These are phyloP conservation scores for Atopsyche davidsoni DNA, from an alignment of 1,140 invertebrate species.

Conservation along the genomic window DNA sequence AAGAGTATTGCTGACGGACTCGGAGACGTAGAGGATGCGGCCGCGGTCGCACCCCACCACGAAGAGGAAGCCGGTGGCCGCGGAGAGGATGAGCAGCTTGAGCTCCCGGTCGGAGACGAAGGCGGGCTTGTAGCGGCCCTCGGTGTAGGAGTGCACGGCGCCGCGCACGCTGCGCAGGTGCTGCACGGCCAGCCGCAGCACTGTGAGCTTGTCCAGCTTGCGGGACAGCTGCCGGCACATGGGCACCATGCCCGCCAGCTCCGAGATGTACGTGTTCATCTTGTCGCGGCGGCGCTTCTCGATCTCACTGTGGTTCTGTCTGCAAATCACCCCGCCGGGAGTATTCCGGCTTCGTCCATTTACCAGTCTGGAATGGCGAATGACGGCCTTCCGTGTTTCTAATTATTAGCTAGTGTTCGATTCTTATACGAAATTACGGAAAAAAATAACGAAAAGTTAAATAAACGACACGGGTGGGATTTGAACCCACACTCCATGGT, in stretches of 20 bases:
- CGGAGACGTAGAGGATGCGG: conserved; percentile 83
- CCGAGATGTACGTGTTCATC: conserved; percentile 93
- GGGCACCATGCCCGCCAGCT: conserved; percentile 84
- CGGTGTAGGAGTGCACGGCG: conserved; percentile 71
- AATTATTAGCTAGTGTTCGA: background rate
- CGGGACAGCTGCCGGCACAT: conserved; percentile 90
- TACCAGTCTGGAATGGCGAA: background rate
- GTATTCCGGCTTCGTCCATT: background rate
- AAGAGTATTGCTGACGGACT: conserved; percentile 79
- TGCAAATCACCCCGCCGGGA: conserved; percentile 42
- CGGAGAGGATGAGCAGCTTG: conserved; percentile 73
- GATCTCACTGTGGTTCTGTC: conserved; percentile 93
- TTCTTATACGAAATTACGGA: too few species aligned
- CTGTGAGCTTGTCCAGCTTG: conserved; percentile 90
- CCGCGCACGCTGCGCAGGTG: conserved; percentile 79
- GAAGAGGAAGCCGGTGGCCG: conserved; percentile 87
- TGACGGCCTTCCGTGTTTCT: background rate
- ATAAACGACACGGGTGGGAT: too few species aligned
- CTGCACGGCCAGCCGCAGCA: conserved; percentile 89
- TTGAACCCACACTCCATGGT: too few species aligned
- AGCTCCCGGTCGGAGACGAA: conserved; percentile 87
- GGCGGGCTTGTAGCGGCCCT: conserved; percentile 76
- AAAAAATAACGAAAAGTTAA: too few species aligned
- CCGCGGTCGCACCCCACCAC: conserved; percentile 91
- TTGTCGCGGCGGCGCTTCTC: conserved; percentile 91